These are phyloP conservation scores for Podarcis raffonei DNA, from an alignment of 2,113 vertebrate species.

Conservation along the genomic window DNA sequence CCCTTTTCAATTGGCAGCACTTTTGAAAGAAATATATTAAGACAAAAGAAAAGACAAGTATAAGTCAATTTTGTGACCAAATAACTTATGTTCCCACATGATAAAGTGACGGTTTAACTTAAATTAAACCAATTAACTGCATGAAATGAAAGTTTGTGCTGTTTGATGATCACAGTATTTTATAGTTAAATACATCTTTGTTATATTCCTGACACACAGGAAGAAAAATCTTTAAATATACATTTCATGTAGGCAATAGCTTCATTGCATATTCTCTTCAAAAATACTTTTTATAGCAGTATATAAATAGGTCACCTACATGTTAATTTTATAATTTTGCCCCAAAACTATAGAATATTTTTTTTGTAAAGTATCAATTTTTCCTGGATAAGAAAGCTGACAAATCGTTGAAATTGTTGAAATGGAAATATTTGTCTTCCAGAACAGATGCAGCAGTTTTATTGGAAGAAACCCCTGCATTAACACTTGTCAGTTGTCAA, in stretches of 20 bases:
- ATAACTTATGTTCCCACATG: slow-evolving; percentile 72
- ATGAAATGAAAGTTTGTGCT: slow-evolving; percentile 78
- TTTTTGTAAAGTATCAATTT: slow-evolving; percentile 65
- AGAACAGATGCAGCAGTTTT: slow-evolving; percentile 66
- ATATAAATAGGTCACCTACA: slow-evolving; percentile 79
- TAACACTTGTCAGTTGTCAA: slow-evolving; percentile 73
- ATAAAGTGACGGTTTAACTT: slow-evolving; percentile 70
- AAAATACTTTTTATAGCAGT: slow-evolving; percentile 78
- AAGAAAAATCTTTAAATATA: slow-evolving; percentile 79
- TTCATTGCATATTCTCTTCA: slow-evolving; percentile 79
- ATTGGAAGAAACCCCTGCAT: slow-evolving; percentile 63
- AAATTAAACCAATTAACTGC: slow-evolving; percentile 69
- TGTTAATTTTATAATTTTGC: slow-evolving; percentile 71
- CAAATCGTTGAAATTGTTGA: slow-evolving; percentile 68
- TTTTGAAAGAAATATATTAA: slow-evolving; percentile 64
- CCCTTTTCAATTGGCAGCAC: slow-evolving; percentile 78
- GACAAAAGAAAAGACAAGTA: slow-evolving; percentile 68
- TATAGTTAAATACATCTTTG: slow-evolving; percentile 77
- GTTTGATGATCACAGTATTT: slow-evolving; percentile 78
- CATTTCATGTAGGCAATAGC: slow-evolving; percentile 77
- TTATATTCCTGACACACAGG: slow-evolving; percentile 74
- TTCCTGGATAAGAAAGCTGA: slow-evolving; percentile 72
- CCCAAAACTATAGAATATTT: slow-evolving; percentile 73
- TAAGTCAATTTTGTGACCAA: slow-evolving; percentile 68
- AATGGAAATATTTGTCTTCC: slow-evolving; percentile 73